phyloP scores from a whole-genome alignment of 1,140 invertebrate genomes.

The Hyles euphorbiae region DNA sequence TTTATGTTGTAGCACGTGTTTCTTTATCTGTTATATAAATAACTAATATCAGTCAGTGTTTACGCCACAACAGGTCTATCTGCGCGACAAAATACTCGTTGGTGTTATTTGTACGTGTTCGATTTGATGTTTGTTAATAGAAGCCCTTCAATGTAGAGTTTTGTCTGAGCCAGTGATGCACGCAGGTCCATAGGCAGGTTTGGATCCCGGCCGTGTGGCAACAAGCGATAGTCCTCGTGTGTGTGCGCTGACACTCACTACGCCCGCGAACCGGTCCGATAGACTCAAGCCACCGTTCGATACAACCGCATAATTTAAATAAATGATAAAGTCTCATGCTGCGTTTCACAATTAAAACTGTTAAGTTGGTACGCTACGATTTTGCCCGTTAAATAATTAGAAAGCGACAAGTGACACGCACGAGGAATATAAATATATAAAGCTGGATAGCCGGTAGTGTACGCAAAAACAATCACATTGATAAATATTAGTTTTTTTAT shows the following conservation, averaged over 20 bases:
- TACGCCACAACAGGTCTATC: no score
- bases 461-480: no score
- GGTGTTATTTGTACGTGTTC: no score
- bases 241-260: constrained; percentile 26
- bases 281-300: constrained; percentile 51
- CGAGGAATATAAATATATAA: constrained; percentile 6
- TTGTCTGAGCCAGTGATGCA: constrained; percentile 24
- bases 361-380: constrained; percentile 44
- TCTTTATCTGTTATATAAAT: no score
- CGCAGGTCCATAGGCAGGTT: constrained; percentile 33
- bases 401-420: constrained; percentile 33
- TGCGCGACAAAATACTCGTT: no score
- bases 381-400: constrained; percentile 57
- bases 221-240: constrained; percentile 25
- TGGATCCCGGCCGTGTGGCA: constrained; percentile 32
- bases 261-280: constrained; percentile 49
- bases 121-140: constrained; percentile 9
- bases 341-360: constrained; percentile 63
- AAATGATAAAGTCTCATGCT: constrained; percentile 52
- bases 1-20: no score
- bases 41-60: no score
- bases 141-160: constrained; percentile 25
- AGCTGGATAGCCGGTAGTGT: no score
- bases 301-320: constrained; percentile 60
- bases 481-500: no score